Conservation (phyloP, 2,113 vertebrate genomes). For the Labeo rohita region DNA sequence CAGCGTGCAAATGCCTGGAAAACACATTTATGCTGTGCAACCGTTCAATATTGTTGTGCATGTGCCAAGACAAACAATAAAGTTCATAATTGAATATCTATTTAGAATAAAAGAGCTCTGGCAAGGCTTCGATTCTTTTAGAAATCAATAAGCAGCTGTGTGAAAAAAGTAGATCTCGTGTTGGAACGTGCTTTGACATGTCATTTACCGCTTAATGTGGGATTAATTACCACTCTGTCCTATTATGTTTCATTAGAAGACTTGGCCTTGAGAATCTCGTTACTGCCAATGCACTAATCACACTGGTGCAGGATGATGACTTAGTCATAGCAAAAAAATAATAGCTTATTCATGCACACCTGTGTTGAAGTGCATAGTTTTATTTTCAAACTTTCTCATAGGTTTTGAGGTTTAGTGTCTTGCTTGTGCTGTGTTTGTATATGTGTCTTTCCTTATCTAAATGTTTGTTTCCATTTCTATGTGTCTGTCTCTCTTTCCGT, state of each 20-base stretch:
- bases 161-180: constrained; percentile 59
- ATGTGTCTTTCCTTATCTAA: background rate
- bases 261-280: constrained; percentile 13
- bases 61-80: constrained; percentile 55
- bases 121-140: constrained; percentile 51
- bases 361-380: background rate
- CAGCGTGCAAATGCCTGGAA: constrained; percentile 47
- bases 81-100: constrained; percentile 66
- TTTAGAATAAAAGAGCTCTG: constrained; percentile 64
- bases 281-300: constrained; percentile 17
- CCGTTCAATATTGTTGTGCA: constrained; percentile 44
- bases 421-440: background rate
- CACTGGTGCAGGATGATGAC: constrained; percentile 6
- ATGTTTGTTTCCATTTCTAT: background rate
- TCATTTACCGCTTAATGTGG: constrained; percentile 65
- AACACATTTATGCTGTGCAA: constrained; percentile 35
- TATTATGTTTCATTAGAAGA: constrained; percentile 61
- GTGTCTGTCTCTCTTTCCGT: background rate
- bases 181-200: constrained; percentile 52
- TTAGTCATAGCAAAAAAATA: background rate
- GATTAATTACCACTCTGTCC: constrained; percentile 68
- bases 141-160: constrained; percentile 43
- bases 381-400: background rate
- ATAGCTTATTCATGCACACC: constrained; percentile 34
- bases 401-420: background rate